These are phyloP conservation scores for Ginglymostoma cirratum DNA, from an alignment of 2,113 vertebrate genomes.

Conservation along the genomic window DNA sequence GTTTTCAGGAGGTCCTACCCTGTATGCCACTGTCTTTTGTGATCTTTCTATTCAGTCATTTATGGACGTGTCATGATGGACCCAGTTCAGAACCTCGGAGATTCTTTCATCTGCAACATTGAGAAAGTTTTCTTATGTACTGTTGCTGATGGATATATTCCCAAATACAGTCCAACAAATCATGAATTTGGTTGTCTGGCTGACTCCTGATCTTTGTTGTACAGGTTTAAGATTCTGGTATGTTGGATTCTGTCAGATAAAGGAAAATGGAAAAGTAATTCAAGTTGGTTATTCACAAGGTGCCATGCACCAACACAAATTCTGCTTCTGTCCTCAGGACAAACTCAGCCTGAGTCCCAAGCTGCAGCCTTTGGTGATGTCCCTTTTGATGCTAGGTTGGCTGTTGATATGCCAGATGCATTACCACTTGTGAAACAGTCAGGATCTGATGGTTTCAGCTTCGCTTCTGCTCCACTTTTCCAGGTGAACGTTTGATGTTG, in stretches of 20 bases:
- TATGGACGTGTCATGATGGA: slow-evolving; percentile 63
- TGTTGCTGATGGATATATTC: slow-evolving; percentile 61
- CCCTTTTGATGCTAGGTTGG: slow-evolving; percentile 54
- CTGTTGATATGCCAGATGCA: slow-evolving; percentile 52
- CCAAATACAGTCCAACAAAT: slow-evolving; percentile 63
- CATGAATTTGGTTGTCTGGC: slow-evolving; percentile 61
- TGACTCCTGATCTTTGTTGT: slow-evolving; percentile 62
- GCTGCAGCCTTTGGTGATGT: slow-evolving; percentile 55
- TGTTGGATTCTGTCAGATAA: background rate
- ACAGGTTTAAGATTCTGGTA: slow-evolving; percentile 67
- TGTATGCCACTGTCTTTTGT: background rate
- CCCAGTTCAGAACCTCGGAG: slow-evolving; percentile 67
- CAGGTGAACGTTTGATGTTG: slow-evolving; percentile 48
- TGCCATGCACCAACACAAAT: background rate
- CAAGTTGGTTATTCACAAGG: background rate
- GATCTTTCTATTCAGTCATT: slow-evolving; percentile 46
- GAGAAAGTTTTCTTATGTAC: slow-evolving; percentile 72
- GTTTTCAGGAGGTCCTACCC: background rate
- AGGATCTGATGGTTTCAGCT: slow-evolving; percentile 57
- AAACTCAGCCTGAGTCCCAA: slow-evolving; percentile 66
- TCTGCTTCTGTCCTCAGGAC: slow-evolving; percentile 49
- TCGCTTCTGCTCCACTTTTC: slow-evolving; percentile 59
- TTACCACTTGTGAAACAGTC: slow-evolving; percentile 54
- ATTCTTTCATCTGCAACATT: slow-evolving; percentile 64
- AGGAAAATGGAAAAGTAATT: background rate